phyloP scores from a whole-genome alignment of 2,113 vertebrate genomes.

The Helogale parvula region DNA sequence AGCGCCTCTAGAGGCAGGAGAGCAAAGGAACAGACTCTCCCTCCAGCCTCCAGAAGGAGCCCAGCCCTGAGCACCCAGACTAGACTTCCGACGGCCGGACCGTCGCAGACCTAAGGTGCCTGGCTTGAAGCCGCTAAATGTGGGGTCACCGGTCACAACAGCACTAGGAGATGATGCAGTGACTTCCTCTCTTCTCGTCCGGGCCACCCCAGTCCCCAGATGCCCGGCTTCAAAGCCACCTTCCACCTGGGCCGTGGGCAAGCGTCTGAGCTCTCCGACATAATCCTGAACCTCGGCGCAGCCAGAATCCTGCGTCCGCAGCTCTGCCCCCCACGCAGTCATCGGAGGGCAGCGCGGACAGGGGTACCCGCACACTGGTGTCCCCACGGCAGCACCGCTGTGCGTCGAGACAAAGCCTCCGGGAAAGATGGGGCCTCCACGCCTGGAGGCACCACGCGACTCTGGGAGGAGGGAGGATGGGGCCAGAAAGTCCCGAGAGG shows the following conservation, averaged over 20 bases:
- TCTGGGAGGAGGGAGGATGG: rapidly evolving
- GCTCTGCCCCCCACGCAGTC: background rate
- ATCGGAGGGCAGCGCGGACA: rapidly evolving
- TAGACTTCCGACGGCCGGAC: background rate
- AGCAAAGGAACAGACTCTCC: background rate
- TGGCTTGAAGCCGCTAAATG: rapidly evolving
- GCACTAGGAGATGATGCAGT: rapidly evolving
- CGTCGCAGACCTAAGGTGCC: rapidly evolving
- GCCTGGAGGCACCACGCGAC: rapidly evolving
- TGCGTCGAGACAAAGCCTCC: background rate
- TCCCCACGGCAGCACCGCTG: rapidly evolving
- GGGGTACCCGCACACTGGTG: rapidly evolving
- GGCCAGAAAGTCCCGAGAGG: rapidly evolving
- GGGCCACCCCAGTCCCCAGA: rapidly evolving
- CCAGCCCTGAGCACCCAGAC: background rate
- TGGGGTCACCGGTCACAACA: rapidly evolving
- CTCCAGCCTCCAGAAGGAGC: background rate
- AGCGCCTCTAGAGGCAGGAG: background rate
- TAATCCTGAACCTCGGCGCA: rapidly evolving
- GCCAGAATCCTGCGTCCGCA: rapidly evolving
- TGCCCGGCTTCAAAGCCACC: rapidly evolving
- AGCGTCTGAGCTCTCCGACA: background rate
- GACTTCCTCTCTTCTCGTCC: background rate
- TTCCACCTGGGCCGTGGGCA: rapidly evolving
- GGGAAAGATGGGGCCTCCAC: rapidly evolving